These are phyloP conservation scores for Paracentrotus lividus DNA, from an alignment of 53 echinoderm and acorn worm species.

Conservation along the genomic window DNA sequence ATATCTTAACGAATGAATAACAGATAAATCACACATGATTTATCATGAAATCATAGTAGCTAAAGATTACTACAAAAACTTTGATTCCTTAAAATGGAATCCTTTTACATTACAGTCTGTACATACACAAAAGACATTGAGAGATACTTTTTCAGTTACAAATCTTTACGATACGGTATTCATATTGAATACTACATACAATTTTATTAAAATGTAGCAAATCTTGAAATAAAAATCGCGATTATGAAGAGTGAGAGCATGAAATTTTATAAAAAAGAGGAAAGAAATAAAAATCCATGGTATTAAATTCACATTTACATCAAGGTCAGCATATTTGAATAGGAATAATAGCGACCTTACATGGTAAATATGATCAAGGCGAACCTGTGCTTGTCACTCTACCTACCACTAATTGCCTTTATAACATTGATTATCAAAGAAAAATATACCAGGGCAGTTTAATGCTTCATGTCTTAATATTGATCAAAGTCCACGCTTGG, in stretches of 20 bases:
- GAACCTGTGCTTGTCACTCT: neutral
- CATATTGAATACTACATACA: neutral
- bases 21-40: neutral
- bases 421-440: constrained; percentile 16
- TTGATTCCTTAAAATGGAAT: neutral
- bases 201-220: neutral
- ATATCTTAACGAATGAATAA: neutral
- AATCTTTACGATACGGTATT: neutral
- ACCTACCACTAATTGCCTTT: neutral
- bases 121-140: neutral
- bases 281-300: neutral
- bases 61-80: neutral
- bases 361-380: neutral
- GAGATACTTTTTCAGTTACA: neutral
- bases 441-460: neutral
- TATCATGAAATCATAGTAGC: neutral
- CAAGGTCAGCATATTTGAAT: constrained; percentile 8
- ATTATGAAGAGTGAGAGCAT: neutral
- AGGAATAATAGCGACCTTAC: neutral
- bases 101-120: neutral
- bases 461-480: neutral
- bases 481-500: neutral
- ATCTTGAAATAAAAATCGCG: neutral
- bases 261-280: neutral
- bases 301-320: neutral